Conservation (phyloP, 2,888 invertebrate species). For the Troides oblongomaculatus region DNA sequence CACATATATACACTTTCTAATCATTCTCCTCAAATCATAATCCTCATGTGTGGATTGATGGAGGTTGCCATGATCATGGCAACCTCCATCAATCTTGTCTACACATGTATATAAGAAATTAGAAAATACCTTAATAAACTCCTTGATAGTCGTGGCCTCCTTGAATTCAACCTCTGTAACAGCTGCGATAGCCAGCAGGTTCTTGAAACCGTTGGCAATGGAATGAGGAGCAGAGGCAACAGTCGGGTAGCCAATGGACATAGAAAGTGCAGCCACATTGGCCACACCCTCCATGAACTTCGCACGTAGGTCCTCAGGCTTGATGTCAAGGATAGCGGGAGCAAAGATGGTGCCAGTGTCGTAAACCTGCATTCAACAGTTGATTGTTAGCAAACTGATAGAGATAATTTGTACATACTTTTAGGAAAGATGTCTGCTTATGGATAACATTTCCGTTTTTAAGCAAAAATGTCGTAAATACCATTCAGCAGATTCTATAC, state of each 20-base stretch:
- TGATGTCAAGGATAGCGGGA: slow-evolving; percentile 98
- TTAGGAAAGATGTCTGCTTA: slow-evolving; percentile 36
- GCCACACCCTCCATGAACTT: slow-evolving; percentile 96
- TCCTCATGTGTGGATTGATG: too few relatives aligned
- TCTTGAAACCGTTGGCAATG: slow-evolving; percentile 98
- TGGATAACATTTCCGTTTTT: slow-evolving; percentile 32
- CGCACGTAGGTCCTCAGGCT: slow-evolving; percentile 94
- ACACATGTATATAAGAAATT: background rate
- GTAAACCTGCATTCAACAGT: slow-evolving; percentile 86
- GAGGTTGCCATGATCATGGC: too few relatives aligned
- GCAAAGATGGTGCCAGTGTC: slow-evolving; percentile 99
- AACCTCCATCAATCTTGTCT: background rate
- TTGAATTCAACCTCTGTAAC: slow-evolving; percentile 97
- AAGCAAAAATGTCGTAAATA: slow-evolving; percentile 33
- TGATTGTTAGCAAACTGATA: background rate
- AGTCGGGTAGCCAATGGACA: slow-evolving; percentile 97
- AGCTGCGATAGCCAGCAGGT: slow-evolving; percentile 97
- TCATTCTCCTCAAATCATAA: too few relatives aligned
- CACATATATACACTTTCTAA: too few relatives aligned
- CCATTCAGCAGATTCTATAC: slow-evolving; percentile 51
- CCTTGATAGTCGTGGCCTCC: slow-evolving; percentile 95
- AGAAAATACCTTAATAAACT: slow-evolving; percentile 88
- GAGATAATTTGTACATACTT: background rate
- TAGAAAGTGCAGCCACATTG: slow-evolving; percentile 95
- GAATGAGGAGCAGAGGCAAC: slow-evolving; percentile 98